A percentile compares a stretch with the other conserved stretches of the same genome.
Conservation (phyloP, 2,888 invertebrate genomes). For the Lithodes maja region DNA sequence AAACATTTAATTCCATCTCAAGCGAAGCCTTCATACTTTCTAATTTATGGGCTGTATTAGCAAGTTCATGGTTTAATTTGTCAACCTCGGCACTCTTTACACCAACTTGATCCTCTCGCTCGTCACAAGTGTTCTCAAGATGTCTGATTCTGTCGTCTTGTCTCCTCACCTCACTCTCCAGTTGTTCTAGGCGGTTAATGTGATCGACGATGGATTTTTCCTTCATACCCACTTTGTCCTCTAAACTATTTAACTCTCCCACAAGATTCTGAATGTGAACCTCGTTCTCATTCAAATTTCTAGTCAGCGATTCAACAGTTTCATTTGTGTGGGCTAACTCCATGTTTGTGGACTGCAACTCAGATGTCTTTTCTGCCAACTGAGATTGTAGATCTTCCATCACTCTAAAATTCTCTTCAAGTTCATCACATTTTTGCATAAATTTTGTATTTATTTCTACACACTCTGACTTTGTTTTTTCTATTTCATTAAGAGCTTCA, state of each 20-base stretch:
- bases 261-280: conserved; percentile 51
- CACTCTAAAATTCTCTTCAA: conserved; percentile 17
- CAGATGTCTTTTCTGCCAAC: not conserved
- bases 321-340: not conserved
- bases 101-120: conserved; percentile 83
- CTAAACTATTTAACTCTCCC: conserved; percentile 74
- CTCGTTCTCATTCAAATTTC: conserved; percentile 56
- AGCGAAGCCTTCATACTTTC: conserved; percentile 42
- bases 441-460: conserved; percentile 21
- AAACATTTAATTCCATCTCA: conserved; percentile 70
- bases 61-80: conserved; percentile 78
- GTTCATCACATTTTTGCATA: conserved; percentile 71
- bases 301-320: conserved; percentile 36
- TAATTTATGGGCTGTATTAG: conserved; percentile 73
- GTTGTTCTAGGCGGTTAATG: conserved; percentile 80
- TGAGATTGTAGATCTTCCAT: conserved; percentile 19
- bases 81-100: conserved; percentile 81
- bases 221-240: conserved; percentile 79
- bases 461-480: conserved; percentile 26
- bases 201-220: conserved; percentile 82
- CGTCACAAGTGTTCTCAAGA: conserved; percentile 77
- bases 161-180: conserved; percentile 34
- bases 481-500: conserved; percentile 20
- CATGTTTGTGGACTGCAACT: conserved; percentile 5
- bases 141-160: conserved; percentile 37